Percentiles rank a stretch among this genome's conserved stretches.
phyloP scores from a whole-genome alignment of 2,888 invertebrate species.

The Zaprionus obscuricornis region DNA sequence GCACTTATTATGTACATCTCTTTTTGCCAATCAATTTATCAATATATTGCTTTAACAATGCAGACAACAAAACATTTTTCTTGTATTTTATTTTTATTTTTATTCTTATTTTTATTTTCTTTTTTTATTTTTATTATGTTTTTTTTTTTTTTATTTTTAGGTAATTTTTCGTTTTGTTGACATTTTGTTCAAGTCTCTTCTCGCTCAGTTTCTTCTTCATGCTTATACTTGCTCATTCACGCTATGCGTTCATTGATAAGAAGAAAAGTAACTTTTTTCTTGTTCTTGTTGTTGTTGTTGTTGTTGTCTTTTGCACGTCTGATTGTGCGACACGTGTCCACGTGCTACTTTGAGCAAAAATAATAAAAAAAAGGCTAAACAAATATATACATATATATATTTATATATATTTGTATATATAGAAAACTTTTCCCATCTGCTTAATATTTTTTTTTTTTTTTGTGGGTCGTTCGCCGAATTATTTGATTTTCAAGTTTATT shows the following conservation, averaged over 20 bases:
- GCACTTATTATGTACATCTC: neutral
- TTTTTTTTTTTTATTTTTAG: constrained; percentile 29
- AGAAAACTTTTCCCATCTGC: constrained; percentile 36
- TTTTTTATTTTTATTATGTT: constrained; percentile 27
- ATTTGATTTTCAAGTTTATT: constrained; percentile 34
- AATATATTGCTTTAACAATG: constrained; percentile 1
- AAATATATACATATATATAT: too few species aligned
- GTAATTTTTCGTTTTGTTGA: constrained; percentile 38
- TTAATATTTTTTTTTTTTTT: too few species aligned
- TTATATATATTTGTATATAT: too few species aligned
- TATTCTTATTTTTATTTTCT: constrained; percentile 37
- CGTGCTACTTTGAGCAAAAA: constrained; percentile 9
- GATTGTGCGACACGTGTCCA: constrained; percentile 40
- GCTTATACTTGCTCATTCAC: too few species aligned
- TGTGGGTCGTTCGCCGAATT: constrained; percentile 28
- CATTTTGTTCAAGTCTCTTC: constrained; percentile 21
- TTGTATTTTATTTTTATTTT: constrained; percentile 31
- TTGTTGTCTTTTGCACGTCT: constrained; percentile 37
- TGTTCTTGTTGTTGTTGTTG: too few species aligned
- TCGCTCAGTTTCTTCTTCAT: neutral
- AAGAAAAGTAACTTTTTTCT: constrained; percentile 31
- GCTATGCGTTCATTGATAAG: constrained; percentile 31
- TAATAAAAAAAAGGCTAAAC: constrained; percentile 22
- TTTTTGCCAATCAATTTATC: constrained; percentile 24
- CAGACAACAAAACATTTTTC: constrained; percentile 15